Conservation (phyloP, 92 coral and sea anemone genomes). For the Epizoanthus rinbou region DNA sequence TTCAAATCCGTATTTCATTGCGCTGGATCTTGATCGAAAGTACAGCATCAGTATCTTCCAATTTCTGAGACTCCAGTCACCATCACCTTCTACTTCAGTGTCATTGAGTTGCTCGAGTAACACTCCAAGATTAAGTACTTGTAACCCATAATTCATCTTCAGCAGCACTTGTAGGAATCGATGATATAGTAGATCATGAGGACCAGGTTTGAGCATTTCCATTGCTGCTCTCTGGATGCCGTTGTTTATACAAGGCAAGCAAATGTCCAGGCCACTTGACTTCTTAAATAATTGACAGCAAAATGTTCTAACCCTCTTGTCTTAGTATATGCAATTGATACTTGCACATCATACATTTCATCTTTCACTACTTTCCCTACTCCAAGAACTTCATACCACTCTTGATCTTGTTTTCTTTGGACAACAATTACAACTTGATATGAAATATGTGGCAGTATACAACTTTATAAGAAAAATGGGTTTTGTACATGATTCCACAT, state of each 20-base stretch:
- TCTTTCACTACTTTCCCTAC: slow-evolving; percentile 42
- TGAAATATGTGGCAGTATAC: too few species aligned
- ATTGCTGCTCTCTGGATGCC: background rate
- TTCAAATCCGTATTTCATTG: slow-evolving; percentile 65
- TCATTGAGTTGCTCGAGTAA: slow-evolving; percentile 69
- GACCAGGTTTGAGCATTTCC: background rate
- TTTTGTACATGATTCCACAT: too few species aligned
- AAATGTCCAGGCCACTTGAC: slow-evolving; percentile 45
- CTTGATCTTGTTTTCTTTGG: background rate
- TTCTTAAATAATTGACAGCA: slow-evolving; percentile 43
- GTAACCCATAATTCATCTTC: slow-evolving; percentile 68
- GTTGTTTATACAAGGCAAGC: slow-evolving; percentile 32
- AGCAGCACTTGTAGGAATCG: slow-evolving; percentile 31
- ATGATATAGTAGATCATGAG: slow-evolving; percentile 22
- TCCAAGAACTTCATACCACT: slow-evolving; percentile 29
- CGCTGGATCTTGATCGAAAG: slow-evolving; percentile 36
- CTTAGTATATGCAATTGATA: slow-evolving; percentile 28
- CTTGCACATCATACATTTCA: background rate
- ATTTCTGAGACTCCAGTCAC: slow-evolving; percentile 53
- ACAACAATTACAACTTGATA: background rate
- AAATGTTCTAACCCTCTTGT: slow-evolving; percentile 23
- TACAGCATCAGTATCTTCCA: slow-evolving; percentile 76
- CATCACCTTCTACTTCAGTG: slow-evolving; percentile 74
- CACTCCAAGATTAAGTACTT: slow-evolving; percentile 58
- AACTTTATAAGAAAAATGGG: too few species aligned